These are phyloP conservation scores for Eupristina koningsbergeri DNA, from an alignment of 1,140 invertebrate genomes.

Conservation along the genomic window DNA sequence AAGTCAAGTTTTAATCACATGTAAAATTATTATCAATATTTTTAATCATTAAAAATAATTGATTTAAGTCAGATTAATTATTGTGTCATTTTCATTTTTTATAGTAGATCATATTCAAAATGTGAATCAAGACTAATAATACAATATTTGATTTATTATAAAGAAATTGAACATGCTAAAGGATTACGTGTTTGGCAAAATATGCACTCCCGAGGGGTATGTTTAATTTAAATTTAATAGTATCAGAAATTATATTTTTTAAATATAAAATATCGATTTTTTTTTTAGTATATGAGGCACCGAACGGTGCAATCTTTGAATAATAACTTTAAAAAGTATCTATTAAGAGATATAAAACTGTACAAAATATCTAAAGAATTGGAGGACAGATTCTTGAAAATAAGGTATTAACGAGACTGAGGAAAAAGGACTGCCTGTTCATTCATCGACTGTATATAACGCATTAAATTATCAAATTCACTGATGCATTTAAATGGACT, in stretches of 20 bases:
- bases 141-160: constrained; percentile 9
- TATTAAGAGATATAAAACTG: constrained; percentile 8
- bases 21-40: no score
- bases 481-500: no score
- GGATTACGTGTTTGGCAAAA: background rate
- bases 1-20: no score
- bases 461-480: no score
- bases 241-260: no score
- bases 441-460: no score
- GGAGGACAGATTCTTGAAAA: background rate
- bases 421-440: no score
- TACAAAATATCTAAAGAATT: constrained; percentile 8
- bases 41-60: no score
- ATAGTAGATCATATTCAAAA: background rate
- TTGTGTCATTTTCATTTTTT: background rate
- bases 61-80: no score
- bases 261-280: no score
- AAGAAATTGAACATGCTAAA: background rate
- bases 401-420: no score
- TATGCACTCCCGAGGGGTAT: constrained; percentile 19
- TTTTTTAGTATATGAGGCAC: constrained; percentile 23
- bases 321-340: constrained; percentile 21
- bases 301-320: constrained; percentile 12
- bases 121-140: constrained; percentile 18
- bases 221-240: no score